phyloP scores from a whole-genome alignment of 2,888 invertebrate genomes.

The Campopleginae sp. region DNA sequence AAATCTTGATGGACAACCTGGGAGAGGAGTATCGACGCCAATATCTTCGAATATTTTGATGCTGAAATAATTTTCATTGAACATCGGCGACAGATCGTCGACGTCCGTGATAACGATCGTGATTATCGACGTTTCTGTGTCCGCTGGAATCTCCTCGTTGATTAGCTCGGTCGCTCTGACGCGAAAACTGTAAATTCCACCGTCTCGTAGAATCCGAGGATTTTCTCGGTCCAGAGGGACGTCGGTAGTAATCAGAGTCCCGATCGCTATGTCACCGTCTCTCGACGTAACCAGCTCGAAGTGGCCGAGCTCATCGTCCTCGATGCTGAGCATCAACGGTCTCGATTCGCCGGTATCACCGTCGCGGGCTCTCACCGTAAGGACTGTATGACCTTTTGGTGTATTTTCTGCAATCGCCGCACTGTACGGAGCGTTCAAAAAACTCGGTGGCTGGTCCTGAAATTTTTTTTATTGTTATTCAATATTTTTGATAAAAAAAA shows the following conservation, averaged over 20 bases:
- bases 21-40: conserved; percentile 88
- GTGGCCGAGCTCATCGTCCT: conserved; percentile 89
- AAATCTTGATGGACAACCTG: conserved; percentile 78
- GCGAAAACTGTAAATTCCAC: conserved; percentile 90
- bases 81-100: conserved; percentile 91
- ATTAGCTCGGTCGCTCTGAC: conserved; percentile 91
- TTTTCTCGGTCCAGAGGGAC: conserved; percentile 91
- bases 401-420: conserved; percentile 91
- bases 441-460: conserved; percentile 92
- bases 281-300: conserved; percentile 87
- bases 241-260: conserved; percentile 87
- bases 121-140: conserved; percentile 88
- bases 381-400: conserved; percentile 85
- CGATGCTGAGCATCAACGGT: conserved; percentile 88
- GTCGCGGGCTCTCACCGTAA: conserved; percentile 91
- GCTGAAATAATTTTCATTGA: conserved; percentile 88
- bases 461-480: neutral
- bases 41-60: conserved; percentile 92
- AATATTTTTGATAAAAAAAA: neutral
- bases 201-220: conserved; percentile 89
- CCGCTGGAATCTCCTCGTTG: conserved; percentile 89
- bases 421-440: conserved; percentile 92
- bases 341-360: conserved; percentile 92
- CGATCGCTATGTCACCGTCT: conserved; percentile 86
- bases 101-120: conserved; percentile 92